Percentiles rank a stretch among this genome's conserved stretches.
Conservation (phyloP, 2,797 vertebrate species). For the Myripristis jacobus region DNA sequence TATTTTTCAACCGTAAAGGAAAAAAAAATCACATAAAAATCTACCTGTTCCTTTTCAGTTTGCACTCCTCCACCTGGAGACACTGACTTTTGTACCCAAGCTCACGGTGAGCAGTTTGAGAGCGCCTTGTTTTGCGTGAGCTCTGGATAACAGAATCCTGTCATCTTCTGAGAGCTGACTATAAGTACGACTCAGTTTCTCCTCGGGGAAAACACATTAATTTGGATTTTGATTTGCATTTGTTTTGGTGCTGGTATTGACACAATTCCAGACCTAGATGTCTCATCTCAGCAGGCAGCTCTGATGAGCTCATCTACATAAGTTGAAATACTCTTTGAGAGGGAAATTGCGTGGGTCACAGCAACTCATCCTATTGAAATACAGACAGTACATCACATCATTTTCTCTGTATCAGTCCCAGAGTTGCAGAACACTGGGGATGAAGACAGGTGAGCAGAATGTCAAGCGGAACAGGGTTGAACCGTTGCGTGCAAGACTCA, state of each 20-base stretch:
- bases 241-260: constrained; percentile 85
- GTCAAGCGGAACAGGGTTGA: constrained; percentile 74
- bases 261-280: constrained; percentile 85
- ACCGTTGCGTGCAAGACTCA: constrained; percentile 66
- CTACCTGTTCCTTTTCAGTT: constrained; percentile 52
- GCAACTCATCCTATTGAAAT: constrained; percentile 81
- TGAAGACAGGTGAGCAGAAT: constrained; percentile 81
- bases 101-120: constrained; percentile 70
- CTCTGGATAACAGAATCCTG: constrained; percentile 81
- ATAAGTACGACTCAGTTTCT: constrained; percentile 80
- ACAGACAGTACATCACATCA: constrained; percentile 79
- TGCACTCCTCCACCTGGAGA: constrained; percentile 67
- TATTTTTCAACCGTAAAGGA: constrained; percentile 44
- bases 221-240: constrained; percentile 87
- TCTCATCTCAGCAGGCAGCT: constrained; percentile 84
- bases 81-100: constrained; percentile 70
- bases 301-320: constrained; percentile 87
- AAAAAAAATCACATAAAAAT: constrained; percentile 60
- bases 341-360: constrained; percentile 84
- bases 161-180: constrained; percentile 82
- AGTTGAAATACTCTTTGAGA: constrained; percentile 85
- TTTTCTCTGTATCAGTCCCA: constrained; percentile 79
- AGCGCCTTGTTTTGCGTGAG: constrained; percentile 72
- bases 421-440: constrained; percentile 70
- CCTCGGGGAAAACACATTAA: constrained; percentile 85